Base-by-base conservation (phyloP, 2,888 invertebrate genomes). In the Sphaerophoria taeniata region DNA sequence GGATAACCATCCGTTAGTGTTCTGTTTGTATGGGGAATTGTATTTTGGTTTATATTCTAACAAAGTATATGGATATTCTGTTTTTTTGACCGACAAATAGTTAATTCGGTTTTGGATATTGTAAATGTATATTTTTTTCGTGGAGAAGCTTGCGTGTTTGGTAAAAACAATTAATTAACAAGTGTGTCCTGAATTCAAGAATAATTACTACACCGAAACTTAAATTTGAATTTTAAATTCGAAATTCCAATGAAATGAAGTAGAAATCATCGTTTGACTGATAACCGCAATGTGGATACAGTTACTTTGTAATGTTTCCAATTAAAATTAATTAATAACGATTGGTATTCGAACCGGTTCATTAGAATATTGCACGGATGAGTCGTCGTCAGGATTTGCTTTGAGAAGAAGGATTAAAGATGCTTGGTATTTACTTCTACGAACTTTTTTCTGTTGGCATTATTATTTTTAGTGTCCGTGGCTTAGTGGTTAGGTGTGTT, bases 151-250 rank as follows among this genome's bases (percentile, higher is more conserved):
- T 36, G 6, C 24, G 33, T 24, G 14, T 16, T 7, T 49, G 7
- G 24, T 24, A 24, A 2, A 24, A 24, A 24, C 2, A 16, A 67
- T 67, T 56, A 67, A 67, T 53, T 67, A 39, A n/a, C 14, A 2
- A 67, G 39, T 51, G 36, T 53, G 67, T 39, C 39, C 53, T 36
- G 67, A 53, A 67, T 67, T 67, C 39, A n/a, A n/a, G n/a, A n/a
- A n/a, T n/a, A 67, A 39, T 39, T 63, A 75, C 76, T 76, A 47
- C 65, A 72, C 71, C 34, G 31, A 61, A 65, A 71, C 55, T 60
- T 49, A 77, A 82, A 82, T 82, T 81, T 76, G 58, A 77, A 82
- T 76, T 77, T 82, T 58, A 72, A 77, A 67, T 72, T 77, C 47
- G 16, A 14, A 6, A 39, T 58, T 63, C 39, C 58, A 12, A 16